Base-by-base conservation (phyloP, 2,113 vertebrate genomes). In the Halcyon senegalensis region DNA sequence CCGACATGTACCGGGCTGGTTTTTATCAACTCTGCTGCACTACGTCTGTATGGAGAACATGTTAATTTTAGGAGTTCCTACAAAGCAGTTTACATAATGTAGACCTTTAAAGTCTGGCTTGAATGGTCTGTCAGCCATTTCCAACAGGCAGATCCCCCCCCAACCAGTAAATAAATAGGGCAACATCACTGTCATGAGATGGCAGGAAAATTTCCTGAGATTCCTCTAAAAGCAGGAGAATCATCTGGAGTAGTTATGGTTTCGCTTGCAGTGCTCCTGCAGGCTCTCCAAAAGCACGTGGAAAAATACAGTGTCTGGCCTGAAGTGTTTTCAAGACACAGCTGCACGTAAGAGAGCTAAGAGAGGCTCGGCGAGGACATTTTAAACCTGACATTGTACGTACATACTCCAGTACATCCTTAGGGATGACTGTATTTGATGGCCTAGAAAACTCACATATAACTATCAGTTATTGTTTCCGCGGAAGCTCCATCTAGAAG, bases 381-480 rank as follows among this genome's bases (percentile, higher is more conserved):
- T 87, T 91, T 75, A 94, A 90, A 89, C 80, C 93, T 89, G 93
- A 96, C 91, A 93, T 94, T 95, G 93, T 35, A 75, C 64, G 43
- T 51, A 60, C 24, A 14, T 51, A 68, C 80, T 72, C 50, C 8
- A 46, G 30, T 16, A 64, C 58, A n/a, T 94, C 95, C 95, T 84
- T 75, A 59, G 94, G 92, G 92, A 94, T 59, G 58, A 24, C 53
- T 39, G 43, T 56, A 75, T 68, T 81, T 83, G 73, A 72, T 92
- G 95, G 76, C 94, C 95, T 87, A 96, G 96, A 96, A 95, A 96
- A 81, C 56, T 96, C 91, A 96, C 14, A 15, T 88, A 95, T 88
- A 95, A 91, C 44, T 56, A 35, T 35, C 41, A 63, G 67, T 84
- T 35, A 50, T 41, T 24, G 15, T 60, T 92, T 86, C 90, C 2